Conservation (phyloP, 23 tunicate genomes). For the Pegea sp. region DNA sequence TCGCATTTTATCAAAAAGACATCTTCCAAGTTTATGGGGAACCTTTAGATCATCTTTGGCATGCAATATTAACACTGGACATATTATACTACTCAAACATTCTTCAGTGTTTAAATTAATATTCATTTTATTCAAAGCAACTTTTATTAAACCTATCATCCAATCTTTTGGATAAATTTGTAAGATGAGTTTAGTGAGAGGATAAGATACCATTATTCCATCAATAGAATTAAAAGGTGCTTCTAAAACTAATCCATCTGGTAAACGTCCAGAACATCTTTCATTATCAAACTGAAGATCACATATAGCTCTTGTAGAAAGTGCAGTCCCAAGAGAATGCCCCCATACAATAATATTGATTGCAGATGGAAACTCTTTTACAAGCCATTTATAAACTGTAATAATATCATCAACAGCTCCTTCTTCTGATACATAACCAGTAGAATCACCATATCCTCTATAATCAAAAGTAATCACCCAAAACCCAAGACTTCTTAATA, state of each 20-base stretch:
- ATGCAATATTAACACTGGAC: slow-evolving; percentile 36
- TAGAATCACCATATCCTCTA: slow-evolving; percentile 80
- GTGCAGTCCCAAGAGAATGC: slow-evolving; percentile 54
- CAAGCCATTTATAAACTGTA: slow-evolving; percentile 21
- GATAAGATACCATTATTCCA: slow-evolving; percentile 24
- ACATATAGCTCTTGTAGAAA: slow-evolving; percentile 32
- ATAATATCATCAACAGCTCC: slow-evolving; percentile 39
- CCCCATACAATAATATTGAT: slow-evolving; percentile 52
- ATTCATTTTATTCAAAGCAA: slow-evolving; percentile 10
- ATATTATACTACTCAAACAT: slow-evolving; percentile 6
- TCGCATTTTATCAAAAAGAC: slow-evolving; percentile 12
- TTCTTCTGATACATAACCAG: slow-evolving; percentile 37
- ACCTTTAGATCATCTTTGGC: slow-evolving; percentile 60
- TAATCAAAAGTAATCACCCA: slow-evolving; percentile 71
- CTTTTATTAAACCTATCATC: slow-evolving; percentile 7
- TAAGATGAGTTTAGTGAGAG: slow-evolving; percentile 17
- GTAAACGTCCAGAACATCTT: background rate
- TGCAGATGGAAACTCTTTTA: slow-evolving; percentile 3
- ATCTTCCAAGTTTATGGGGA: slow-evolving; percentile 15
- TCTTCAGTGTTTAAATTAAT: slow-evolving; percentile 16
- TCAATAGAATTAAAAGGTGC: slow-evolving; percentile 31
- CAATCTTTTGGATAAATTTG: slow-evolving; percentile 11
- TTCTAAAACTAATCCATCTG: slow-evolving; percentile 47
- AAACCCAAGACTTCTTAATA: slow-evolving; percentile 15
- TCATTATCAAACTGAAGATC: slow-evolving; percentile 24